Conservation (phyloP, 2,888 invertebrate species). For the Cheilosia scutellata region DNA sequence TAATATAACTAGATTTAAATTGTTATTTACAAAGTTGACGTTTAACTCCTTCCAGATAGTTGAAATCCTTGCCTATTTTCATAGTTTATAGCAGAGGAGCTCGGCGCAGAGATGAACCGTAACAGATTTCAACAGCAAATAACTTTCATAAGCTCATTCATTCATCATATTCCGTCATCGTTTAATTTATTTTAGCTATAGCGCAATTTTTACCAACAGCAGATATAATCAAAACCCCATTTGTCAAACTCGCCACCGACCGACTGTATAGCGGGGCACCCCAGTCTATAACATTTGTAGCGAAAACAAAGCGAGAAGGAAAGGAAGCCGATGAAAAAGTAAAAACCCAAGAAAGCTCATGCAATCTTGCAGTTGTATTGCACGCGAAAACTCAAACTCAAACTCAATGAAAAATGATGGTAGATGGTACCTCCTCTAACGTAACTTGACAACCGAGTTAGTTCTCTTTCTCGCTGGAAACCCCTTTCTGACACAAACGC, state of each 20-base stretch:
- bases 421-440: conserved; percentile 36
- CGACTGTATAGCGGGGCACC: conserved; percentile 22
- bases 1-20: too few species aligned
- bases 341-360: conserved; percentile 69
- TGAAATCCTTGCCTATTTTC: too few species aligned
- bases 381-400: conserved; percentile 54
- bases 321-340: conserved; percentile 16
- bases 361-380: conserved; percentile 71
- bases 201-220: conserved; percentile 49
- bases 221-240: conserved; percentile 74
- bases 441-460: conserved; percentile 62
- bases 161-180: conserved; percentile 34
- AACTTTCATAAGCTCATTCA: conserved; percentile 35
- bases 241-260: conserved; percentile 63
- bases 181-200: conserved; percentile 63
- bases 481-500: conserved; percentile 15
- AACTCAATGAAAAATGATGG: conserved; percentile 65
- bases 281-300: neutral
- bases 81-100: too few species aligned
- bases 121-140: neutral
- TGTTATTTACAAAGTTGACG: too few species aligned
- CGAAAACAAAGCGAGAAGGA: conserved; percentile 30
- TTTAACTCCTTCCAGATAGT: too few species aligned
- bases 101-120: neutral
- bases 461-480: conserved; percentile 2